phyloP scores from a whole-genome alignment of 2,888 invertebrate genomes.

The Antitype chi region DNA sequence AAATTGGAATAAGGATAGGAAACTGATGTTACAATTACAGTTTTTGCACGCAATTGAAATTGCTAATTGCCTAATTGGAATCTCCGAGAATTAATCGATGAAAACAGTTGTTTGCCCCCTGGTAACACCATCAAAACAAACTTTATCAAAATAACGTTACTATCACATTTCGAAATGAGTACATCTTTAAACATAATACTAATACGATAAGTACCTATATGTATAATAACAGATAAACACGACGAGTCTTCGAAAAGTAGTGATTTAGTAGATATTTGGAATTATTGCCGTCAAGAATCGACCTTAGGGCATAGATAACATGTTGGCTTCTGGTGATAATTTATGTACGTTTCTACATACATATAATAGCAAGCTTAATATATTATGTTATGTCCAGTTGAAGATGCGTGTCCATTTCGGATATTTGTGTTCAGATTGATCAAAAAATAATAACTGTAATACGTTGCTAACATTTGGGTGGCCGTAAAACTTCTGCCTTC shows the following conservation, averaged over 20 bases:
- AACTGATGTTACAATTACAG: too few relatives aligned
- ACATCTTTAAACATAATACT: constrained; percentile 3
- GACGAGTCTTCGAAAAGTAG: not conserved
- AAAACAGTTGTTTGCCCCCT: not conserved
- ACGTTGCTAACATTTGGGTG: too few relatives aligned
- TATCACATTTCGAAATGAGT: constrained; percentile 14
- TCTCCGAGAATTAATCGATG: not conserved
- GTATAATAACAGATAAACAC: constrained; percentile 26
- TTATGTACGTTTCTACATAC: not conserved
- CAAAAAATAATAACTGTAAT: too few relatives aligned
- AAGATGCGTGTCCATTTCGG: not conserved
- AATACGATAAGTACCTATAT: not conserved
- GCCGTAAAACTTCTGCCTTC: too few relatives aligned
- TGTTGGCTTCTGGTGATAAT: constrained; percentile 9
- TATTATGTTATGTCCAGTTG: not conserved
- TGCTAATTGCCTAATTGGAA: not conserved
- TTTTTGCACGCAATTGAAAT: not conserved
- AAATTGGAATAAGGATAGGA: too few relatives aligned
- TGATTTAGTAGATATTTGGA: constrained; percentile 33
- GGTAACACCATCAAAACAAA: constrained; percentile 31
- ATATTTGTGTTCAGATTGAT: not conserved
- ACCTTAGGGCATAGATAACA: constrained; percentile 27
- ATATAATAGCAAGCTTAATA: not conserved
- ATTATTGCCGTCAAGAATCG: constrained; percentile 21
- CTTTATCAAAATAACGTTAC: constrained; percentile 23